Evolutionary conservation across 2,113 vertebrate species (phyloP), one percentile per base, ranked within the genome.

Genomic region (Chloroceryle aenea): DNA sequence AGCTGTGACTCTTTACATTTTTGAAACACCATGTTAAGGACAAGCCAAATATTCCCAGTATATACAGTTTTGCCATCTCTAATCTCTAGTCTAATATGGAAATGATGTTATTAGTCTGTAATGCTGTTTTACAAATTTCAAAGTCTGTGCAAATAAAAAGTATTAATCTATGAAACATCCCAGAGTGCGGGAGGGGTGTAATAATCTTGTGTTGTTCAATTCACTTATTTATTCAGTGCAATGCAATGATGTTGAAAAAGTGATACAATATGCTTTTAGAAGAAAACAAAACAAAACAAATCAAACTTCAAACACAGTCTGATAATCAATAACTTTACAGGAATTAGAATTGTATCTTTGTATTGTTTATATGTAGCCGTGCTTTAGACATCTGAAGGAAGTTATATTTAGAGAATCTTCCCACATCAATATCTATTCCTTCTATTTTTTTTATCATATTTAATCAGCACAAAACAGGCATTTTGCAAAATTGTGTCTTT

Each of bases 181-280:
- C 7, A 63, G 9, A 36, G 2, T 3, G 4, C 3, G 52, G 6
- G 13, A 87, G 45, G 2, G 1, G 4, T 29, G 13, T 30, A 61
- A 29, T 38, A 43, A 58, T 84, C 92, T 61, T 48, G 4, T 23
- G 4, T 61, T 40, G 10, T 82, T 61, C 17, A 61, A n/a, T 74
- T 91, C 10, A 58, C 14, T 71, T 63, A 3, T 62, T 87, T 75
- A 48, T 55, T 48, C 5, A 38, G 7, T 91, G 80, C 1, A 2
- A 8, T 50, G 6, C 7, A 53, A 55, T 13, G 7, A n/a, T 72
- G 63, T 7, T 55, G 45, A 77, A 68, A 67, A 77, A 42, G 6
- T 45, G 26, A 27, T 48, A 80, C 19, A 85, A 50, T 27, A 45
- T 23, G 3, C 13, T 40, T 71, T 68, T 78, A 71, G 13, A 87